Base-by-base conservation (phyloP, 2,888 invertebrate genomes). In the Exephanes ischioxanthus region DNA sequence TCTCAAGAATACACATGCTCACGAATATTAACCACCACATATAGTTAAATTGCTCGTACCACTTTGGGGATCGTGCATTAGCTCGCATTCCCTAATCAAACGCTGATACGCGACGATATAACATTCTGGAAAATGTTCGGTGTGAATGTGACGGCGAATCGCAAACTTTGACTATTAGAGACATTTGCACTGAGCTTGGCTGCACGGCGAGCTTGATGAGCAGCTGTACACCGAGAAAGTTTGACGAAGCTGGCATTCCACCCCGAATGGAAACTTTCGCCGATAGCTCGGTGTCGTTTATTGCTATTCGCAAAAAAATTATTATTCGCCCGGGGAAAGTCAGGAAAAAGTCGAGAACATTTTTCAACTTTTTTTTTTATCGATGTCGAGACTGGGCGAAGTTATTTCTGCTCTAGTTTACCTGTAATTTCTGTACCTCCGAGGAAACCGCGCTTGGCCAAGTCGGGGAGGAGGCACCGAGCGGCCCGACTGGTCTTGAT, bases 51-150 rank as follows among this genome's bases (percentile, higher is more conserved):
- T 41, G 61, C 53, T n/a, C 48, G n/a, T 41, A 48, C n/a, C 51
- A 66, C 14, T 11, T 51, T 33, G 2, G 66, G 41, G 3, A 3
- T 33, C 51, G 26, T 22, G 58, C 67, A 55, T 83, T 67, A 73
- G 51, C 33, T 73, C 41, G 30, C 7, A 22, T 58, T 30, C 30
- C 67, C 48, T 79, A 78, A 83, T 83, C 78, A 78, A 78, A 67
- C 30, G 53, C 53, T 79, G 1, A 75, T 79, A 75, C 53, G 58
- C 55, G 41, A 22, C 14, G 19, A 51, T 30, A 61, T 16, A 33
- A n/a, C 22, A 16, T 19, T 14, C 16, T 7, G 30, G n/a, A 3
- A n/a, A 71, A 26, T 71, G n/a, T 33, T 14, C 19, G 16, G 71
- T 14, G 41, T 55, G 2, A n/a, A 22, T 58, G 72, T 19, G 72